A percentile compares a stretch with the other conserved stretches of the same genome.
Evolutionary conservation across 92 coral and sea anemone species (phyloP).

Genomic region (Metridium senile): DNA sequence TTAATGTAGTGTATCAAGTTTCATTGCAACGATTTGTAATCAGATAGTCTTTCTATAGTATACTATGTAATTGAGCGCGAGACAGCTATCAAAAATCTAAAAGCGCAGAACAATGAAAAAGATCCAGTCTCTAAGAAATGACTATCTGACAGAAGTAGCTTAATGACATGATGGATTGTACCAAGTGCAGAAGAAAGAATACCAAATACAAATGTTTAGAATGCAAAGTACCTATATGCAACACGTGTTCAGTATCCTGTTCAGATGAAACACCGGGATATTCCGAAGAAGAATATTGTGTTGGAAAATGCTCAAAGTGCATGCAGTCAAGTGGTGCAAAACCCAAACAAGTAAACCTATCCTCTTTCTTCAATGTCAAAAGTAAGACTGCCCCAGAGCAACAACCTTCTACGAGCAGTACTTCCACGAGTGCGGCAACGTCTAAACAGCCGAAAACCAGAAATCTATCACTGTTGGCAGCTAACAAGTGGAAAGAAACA

Average conservation of each 20-base stretch:
- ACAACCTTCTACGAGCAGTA: no score
- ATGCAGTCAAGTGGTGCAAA: constrained; percentile 44
- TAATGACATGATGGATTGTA: constrained; percentile 64
- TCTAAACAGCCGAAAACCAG: no score
- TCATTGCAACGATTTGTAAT: no score
- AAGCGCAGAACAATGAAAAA: no score
- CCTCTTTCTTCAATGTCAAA: constrained; percentile 55
- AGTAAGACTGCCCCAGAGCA: constrained; percentile 18
- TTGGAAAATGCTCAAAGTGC: constrained; percentile 66
- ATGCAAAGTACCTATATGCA: constrained; percentile 57
- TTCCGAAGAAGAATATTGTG: constrained; percentile 52
- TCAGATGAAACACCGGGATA: constrained; percentile 66
- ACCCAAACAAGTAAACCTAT: constrained; percentile 48
- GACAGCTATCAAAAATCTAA: no score
- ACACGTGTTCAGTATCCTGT: constrained; percentile 53
- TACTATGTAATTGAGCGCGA: no score
- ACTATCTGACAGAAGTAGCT: no score
- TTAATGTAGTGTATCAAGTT: no score
- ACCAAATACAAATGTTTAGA: constrained; percentile 49
- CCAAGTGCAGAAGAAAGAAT: constrained; percentile 39
- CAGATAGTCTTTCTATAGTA: no score
- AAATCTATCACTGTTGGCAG: constrained; percentile 45
- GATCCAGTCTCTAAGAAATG: no score
- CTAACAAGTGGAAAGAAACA: constrained; percentile 61
- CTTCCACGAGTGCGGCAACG: constrained; percentile 20